These are phyloP conservation scores for Actinernus sp. DNA, from an alignment of 92 coral and sea anemone genomes.

Conservation along the genomic window DNA sequence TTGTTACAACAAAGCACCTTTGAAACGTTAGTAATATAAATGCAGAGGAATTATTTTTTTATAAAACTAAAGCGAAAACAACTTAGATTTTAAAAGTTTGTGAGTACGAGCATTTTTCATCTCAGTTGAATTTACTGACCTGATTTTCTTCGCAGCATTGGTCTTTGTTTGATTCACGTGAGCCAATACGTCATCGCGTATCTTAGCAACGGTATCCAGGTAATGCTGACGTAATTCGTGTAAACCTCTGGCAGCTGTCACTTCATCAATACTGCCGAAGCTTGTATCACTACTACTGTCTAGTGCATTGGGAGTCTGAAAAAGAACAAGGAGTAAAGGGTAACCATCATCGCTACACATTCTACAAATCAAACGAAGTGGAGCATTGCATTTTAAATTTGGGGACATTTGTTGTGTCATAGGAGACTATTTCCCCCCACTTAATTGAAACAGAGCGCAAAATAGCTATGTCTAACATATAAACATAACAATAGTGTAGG, in stretches of 20 bases:
- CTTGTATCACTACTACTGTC: constrained; percentile 70
- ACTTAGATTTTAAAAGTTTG: too few species aligned
- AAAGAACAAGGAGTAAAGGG: not conserved
- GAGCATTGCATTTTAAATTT: not conserved
- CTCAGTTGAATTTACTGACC: too few species aligned
- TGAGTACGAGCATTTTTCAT: too few species aligned
- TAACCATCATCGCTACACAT: not conserved
- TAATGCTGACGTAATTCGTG: constrained; percentile 90
- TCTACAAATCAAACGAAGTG: not conserved
- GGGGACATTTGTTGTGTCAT: too few species aligned
- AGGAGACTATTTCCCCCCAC: too few species aligned
- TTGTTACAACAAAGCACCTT: too few species aligned
- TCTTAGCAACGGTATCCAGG: constrained; percentile 95
- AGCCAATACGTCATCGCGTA: constrained; percentile 91
- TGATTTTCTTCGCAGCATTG: constrained; percentile 91
- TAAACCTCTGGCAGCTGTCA: constrained; percentile 71
- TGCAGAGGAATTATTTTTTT: too few species aligned
- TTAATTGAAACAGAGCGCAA: too few species aligned
- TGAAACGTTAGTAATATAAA: too few species aligned
- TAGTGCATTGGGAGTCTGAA: constrained; percentile 35
- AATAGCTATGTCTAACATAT: too few species aligned
- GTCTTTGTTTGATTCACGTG: constrained; percentile 91
- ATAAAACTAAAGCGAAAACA: too few species aligned
- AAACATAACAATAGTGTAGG: too few species aligned
- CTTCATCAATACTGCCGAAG: constrained; percentile 74